Conservation (phyloP, 64 coral and sea anemone genomes). For the Montipora capricornis region DNA sequence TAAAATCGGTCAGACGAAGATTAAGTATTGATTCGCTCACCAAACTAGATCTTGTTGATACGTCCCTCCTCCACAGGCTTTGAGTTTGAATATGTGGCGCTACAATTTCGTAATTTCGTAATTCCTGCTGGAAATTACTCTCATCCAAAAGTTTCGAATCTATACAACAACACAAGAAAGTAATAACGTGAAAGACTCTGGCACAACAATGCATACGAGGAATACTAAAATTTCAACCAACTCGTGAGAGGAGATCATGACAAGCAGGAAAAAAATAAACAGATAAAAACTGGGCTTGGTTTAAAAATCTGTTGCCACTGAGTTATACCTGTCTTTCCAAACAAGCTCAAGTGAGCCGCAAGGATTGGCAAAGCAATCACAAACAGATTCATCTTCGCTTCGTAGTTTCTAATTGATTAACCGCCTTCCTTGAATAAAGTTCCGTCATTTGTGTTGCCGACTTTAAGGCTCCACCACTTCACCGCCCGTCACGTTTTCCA, state of each 20-base stretch:
- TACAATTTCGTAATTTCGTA: conserved; percentile 34
- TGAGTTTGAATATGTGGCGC: conserved; percentile 3
- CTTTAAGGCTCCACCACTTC: background rate
- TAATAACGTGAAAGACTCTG: background rate
- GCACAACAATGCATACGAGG: background rate
- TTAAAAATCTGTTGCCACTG: background rate
- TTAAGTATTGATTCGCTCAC: conserved; percentile 9
- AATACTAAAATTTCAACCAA: background rate
- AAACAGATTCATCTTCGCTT: background rate
- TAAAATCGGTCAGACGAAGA: background rate
- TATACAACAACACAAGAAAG: background rate
- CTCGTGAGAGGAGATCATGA: background rate
- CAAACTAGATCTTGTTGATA: conserved; percentile 10
- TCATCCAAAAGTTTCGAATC: background rate
- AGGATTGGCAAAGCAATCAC: background rate
- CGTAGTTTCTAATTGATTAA: background rate
- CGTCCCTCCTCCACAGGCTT: background rate
- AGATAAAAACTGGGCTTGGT: background rate
- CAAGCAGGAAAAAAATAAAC: conserved; percentile 32
- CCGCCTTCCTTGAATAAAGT: background rate
- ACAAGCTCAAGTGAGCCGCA: background rate
- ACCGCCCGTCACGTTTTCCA: background rate
- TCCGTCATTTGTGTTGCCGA: background rate
- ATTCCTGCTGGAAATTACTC: background rate
- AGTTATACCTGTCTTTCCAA: conserved; percentile 9